phyloP scores from a whole-genome alignment of 1,140 invertebrate genomes.

The Diploscapter pachys region DNA sequence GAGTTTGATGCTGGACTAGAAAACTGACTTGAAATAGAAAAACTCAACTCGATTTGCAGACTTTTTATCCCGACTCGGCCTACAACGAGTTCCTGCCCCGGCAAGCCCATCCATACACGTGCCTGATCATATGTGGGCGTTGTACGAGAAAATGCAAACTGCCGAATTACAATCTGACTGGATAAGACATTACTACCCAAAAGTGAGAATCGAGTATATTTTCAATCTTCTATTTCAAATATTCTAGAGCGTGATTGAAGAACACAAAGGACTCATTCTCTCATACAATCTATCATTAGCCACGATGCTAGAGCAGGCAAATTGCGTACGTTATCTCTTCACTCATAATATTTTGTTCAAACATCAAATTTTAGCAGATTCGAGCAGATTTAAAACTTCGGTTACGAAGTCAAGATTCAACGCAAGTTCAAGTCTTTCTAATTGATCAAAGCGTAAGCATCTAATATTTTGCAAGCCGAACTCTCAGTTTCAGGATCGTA shows the following conservation, averaged over 20 bases:
- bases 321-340: slow-evolving; percentile 11
- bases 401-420: slow-evolving; percentile 5
- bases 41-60: neutral
- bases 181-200: slow-evolving; percentile 39
- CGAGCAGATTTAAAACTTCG: slow-evolving; percentile 32
- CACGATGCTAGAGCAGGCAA: slow-evolving; percentile 15
- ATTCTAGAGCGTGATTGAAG: slow-evolving; percentile 22
- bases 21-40: too few relatives aligned
- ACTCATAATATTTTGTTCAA: neutral
- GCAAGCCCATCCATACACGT: slow-evolving; percentile 25
- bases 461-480: slow-evolving; percentile 4
- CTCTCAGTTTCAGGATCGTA: too few relatives aligned
- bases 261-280: slow-evolving; percentile 15
- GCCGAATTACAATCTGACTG: slow-evolving; percentile 23
- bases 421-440: neutral
- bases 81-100: slow-evolving; percentile 19
- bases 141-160: slow-evolving; percentile 38
- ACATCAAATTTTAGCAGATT: neutral
- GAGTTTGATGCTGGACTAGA: too few relatives aligned
- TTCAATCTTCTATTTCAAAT: neutral
- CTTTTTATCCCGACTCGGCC: slow-evolving; percentile 13
- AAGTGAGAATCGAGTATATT: neutral
- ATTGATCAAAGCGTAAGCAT: slow-evolving; percentile 17
- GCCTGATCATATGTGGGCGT: slow-evolving; percentile 42
- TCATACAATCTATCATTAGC: slow-evolving; percentile 27